phyloP scores from a whole-genome alignment of 2,797 vertebrate species.

The Loriculus beryllinus region DNA sequence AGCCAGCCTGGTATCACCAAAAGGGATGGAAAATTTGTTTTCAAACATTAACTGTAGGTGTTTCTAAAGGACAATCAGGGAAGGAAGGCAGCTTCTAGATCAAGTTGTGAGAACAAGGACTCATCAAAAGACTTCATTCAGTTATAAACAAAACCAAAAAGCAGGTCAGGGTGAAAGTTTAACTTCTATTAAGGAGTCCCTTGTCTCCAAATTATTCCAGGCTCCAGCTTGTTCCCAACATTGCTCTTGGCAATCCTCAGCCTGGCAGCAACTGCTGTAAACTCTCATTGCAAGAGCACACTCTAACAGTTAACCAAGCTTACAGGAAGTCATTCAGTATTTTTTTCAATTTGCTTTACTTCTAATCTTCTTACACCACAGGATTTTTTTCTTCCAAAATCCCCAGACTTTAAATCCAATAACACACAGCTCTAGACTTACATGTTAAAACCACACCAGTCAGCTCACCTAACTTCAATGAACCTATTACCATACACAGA shows the following conservation, averaged over 20 bases:
- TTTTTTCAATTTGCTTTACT: slow-evolving; percentile 34
- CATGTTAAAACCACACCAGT: not conserved
- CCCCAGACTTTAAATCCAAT: slow-evolving; percentile 14
- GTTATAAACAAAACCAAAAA: not conserved
- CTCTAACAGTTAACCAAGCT: not conserved
- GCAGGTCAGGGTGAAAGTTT: not conserved
- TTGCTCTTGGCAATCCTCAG: not conserved
- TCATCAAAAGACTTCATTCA: not conserved
- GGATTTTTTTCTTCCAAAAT: slow-evolving; percentile 31
- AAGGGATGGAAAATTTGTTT: not conserved
- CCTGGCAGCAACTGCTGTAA: not conserved
- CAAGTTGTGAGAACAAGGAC: not conserved
- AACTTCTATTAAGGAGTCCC: not conserved
- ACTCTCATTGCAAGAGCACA: not conserved
- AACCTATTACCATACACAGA: not conserved
- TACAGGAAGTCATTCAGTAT: not conserved
- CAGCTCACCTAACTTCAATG: not conserved
- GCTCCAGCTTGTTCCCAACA: not conserved
- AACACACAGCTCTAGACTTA: not conserved
- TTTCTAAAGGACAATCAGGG: not conserved
- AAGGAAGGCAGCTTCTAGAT: not conserved
- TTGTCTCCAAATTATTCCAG: not conserved
- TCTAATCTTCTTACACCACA: slow-evolving; percentile 49
- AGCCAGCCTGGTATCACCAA: not conserved
- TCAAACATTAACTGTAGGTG: not conserved